Percentiles rank a stretch among this genome's conserved stretches.
Evolutionary conservation across 53 echinoderm and acorn worm genomes (phyloP).

Genomic region (Holothuria scabra): DNA sequence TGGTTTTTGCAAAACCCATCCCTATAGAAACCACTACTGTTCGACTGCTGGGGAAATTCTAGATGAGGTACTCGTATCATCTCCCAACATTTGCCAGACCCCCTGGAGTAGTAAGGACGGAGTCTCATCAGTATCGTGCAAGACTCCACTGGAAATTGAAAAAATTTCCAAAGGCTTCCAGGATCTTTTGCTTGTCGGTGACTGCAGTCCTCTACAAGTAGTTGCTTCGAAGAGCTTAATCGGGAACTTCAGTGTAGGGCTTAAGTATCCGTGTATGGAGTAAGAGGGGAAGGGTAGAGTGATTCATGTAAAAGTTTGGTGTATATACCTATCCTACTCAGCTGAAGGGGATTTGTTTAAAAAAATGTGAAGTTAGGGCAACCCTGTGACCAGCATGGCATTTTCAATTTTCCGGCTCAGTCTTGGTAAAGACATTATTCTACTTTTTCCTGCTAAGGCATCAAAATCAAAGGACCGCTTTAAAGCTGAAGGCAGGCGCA

Average conservation of each 20-base stretch:
- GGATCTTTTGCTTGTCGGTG: neutral
- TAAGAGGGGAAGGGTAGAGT: neutral
- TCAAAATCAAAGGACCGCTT: no score
- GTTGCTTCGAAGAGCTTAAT: neutral
- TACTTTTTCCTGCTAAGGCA: no score
- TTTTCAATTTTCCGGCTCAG: no score
- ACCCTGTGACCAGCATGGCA: no score
- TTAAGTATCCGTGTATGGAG: conserved; percentile 9
- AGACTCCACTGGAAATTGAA: neutral
- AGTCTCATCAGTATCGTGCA: neutral
- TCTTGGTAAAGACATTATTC: no score
- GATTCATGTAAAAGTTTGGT: no score
- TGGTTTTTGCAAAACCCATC: neutral
- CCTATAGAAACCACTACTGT: neutral
- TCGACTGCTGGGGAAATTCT: neutral
- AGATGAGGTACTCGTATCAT: neutral
- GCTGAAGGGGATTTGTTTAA: no score
- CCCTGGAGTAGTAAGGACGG: neutral
- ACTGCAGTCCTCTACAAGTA: neutral
- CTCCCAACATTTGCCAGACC: conserved; percentile 1
- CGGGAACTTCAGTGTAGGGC: neutral
- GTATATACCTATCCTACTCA: no score
- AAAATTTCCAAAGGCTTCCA: neutral
- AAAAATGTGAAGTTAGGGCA: no score
- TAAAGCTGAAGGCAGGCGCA: no score